phyloP scores from a whole-genome alignment of 2,888 invertebrate species.

The Hypercompe scribonia region DNA sequence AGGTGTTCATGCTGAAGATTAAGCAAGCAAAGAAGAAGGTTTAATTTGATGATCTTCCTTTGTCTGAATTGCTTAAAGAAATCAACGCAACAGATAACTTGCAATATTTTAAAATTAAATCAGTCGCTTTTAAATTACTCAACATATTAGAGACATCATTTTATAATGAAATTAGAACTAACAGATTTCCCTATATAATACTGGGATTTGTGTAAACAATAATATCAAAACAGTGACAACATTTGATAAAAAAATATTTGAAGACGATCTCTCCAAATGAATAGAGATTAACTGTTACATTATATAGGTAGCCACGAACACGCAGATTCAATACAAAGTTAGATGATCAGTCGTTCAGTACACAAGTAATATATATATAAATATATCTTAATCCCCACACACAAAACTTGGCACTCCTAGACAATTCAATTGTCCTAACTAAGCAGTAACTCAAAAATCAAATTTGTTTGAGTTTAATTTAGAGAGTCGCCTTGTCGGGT shows the following conservation, averaged over 20 bases:
- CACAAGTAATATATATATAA: too few species aligned
- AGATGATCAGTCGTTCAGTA: background rate
- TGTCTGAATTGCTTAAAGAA: too few species aligned
- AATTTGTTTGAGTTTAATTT: constrained; percentile 53
- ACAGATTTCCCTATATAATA: too few species aligned
- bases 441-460: constrained; percentile 47
- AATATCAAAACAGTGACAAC: too few species aligned
- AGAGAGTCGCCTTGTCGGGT: constrained; percentile 29
- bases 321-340: too few species aligned
- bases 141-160: background rate
- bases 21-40: too few species aligned
- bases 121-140: background rate
- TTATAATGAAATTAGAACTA: too few species aligned
- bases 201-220: too few species aligned
- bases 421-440: constrained; percentile 24
- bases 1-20: background rate
- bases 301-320: too few species aligned
- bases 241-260: too few species aligned
- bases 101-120: background rate
- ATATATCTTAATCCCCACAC: background rate
- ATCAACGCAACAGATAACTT: background rate
- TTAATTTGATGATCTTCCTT: background rate
- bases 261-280: background rate
- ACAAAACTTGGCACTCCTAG: constrained; percentile 8
- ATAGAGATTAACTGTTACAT: background rate